Percentiles rank a stretch among this genome's conserved stretches.
These are phyloP conservation scores for Caenorhabditis macrosperma DNA, from an alignment of 2,888 invertebrate species.

Conservation along the genomic window DNA sequence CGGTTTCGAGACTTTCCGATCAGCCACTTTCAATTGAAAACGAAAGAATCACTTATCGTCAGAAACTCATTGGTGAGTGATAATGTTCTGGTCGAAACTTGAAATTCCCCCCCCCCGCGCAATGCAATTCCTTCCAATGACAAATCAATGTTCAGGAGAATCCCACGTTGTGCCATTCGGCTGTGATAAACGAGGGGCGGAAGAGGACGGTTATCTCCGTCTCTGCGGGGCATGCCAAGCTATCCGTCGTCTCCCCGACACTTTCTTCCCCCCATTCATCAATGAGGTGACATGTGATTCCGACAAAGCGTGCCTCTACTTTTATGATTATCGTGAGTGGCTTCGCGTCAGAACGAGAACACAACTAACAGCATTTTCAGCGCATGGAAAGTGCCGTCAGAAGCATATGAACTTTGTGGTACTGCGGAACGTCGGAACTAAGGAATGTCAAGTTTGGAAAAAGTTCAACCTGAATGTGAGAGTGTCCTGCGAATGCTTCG, in stretches of 20 bases:
- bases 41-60: conserved; percentile 58
- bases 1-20: conserved; percentile 42
- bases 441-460: conserved; percentile 80
- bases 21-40: conserved; percentile 65
- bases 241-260: conserved; percentile 78
- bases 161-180: conserved; percentile 80
- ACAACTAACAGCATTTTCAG: conserved; percentile 68
- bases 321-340: conserved; percentile 78
- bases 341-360: background rate
- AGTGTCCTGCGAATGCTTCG: conserved; percentile 80
- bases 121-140: background rate
- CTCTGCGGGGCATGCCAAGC: conserved; percentile 80
- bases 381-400: conserved; percentile 80
- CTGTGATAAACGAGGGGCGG: conserved; percentile 79
- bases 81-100: background rate
- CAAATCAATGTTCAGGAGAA: conserved; percentile 71
- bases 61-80: conserved; percentile 69
- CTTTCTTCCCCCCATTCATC: conserved; percentile 80
- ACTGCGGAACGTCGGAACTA: conserved; percentile 78
- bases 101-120: background rate
- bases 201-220: conserved; percentile 80
- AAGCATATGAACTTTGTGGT: conserved; percentile 81
- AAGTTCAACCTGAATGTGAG: conserved; percentile 80
- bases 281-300: conserved; percentile 80
- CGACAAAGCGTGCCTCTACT: conserved; percentile 80